phyloP scores from a whole-genome alignment of 2,113 vertebrate genomes.

The Paramormyrops kingsleyae region DNA sequence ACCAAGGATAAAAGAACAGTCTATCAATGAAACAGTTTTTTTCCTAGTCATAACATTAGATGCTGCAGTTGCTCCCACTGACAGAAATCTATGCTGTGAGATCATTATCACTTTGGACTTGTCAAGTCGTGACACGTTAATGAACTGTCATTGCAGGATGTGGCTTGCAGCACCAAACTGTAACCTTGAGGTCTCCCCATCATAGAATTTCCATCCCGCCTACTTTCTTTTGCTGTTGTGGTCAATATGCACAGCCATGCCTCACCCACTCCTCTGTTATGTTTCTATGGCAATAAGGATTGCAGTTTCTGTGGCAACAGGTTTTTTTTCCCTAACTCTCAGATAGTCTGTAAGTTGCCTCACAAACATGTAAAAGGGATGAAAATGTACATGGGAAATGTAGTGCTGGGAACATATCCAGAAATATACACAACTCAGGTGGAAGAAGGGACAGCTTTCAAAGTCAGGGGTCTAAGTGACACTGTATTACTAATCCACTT shows the following conservation, averaged over 20 bases:
- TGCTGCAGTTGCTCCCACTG: background rate
- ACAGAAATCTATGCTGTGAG: background rate
- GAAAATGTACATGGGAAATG: background rate
- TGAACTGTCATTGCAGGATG: constrained; percentile 37
- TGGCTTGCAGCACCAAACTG: constrained; percentile 41
- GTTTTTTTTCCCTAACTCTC: constrained; percentile 52
- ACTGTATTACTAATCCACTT: background rate
- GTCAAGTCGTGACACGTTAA: background rate
- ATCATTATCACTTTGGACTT: background rate
- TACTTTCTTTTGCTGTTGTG: constrained; percentile 33
- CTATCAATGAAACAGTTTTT: background rate
- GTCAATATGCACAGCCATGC: constrained; percentile 39
- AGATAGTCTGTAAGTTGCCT: constrained; percentile 44
- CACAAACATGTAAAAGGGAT: background rate
- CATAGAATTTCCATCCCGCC: constrained; percentile 24
- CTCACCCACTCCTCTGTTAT: constrained; percentile 32
- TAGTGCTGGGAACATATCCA: constrained; percentile 3
- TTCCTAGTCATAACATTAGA: background rate
- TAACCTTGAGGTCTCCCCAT: constrained; percentile 49
- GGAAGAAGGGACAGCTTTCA: background rate
- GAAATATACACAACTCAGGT: background rate
- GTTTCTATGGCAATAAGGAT: constrained; percentile 52
- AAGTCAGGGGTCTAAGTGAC: background rate
- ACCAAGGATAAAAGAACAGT: background rate
- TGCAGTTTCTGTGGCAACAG: constrained; percentile 51